These are phyloP conservation scores for Castor canadensis DNA, from an alignment of 2,113 vertebrate genomes.

Conservation along the genomic window DNA sequence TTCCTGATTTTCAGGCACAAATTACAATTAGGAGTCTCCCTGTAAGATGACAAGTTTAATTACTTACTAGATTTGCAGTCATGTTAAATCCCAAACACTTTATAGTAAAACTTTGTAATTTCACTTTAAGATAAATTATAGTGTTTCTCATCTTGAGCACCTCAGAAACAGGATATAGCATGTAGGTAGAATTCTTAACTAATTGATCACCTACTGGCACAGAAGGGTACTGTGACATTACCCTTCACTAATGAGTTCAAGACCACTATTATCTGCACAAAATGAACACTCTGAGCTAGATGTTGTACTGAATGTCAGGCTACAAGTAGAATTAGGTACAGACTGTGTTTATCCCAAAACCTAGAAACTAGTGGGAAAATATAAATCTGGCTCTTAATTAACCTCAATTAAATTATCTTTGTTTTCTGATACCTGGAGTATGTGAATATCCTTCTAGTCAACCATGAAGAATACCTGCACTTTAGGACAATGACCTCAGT, in stretches of 20 bases:
- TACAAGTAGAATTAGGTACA: background rate
- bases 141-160: background rate
- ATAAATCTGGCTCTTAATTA: constrained; percentile 39
- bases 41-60: background rate
- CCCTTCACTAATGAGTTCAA: background rate
- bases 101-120: background rate
- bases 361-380: background rate
- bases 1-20: background rate
- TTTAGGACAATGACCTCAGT: constrained; percentile 59
- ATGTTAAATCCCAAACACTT: background rate
- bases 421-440: constrained; percentile 41
- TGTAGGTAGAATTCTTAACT: background rate
- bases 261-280: background rate
- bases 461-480: constrained; percentile 52
- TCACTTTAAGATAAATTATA: background rate
- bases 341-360: background rate
- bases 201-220: background rate
- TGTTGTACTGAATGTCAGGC: background rate
- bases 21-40: background rate
- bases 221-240: background rate
- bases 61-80: background rate
- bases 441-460: background rate
- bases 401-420: constrained; percentile 36
- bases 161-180: background rate
- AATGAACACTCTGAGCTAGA: background rate